Base-by-base conservation (phyloP, 2,113 vertebrate genomes). In the Gracilinanus agilis region DNA sequence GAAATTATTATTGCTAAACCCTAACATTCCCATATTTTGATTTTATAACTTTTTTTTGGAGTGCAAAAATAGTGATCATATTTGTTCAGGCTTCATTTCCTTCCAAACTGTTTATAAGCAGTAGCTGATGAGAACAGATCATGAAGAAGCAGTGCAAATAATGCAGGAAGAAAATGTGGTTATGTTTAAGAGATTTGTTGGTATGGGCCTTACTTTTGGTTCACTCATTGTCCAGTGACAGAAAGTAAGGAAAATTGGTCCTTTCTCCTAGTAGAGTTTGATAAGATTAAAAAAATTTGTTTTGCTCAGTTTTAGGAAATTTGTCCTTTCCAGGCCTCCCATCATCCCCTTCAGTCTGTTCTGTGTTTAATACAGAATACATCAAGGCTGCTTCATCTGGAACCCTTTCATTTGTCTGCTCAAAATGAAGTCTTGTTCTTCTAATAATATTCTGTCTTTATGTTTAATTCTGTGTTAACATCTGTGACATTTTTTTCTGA, bases 341-440 rank as follows among this genome's bases (percentile, higher is more conserved):
- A 90, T n/a, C 54, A 93, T 90, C 53, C 11, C 90, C 54, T 90
- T 61, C 95, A 90, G 44, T 56, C 21, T 44, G 40, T n/a, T 83
- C 67, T 83, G 67, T 83, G 67, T 83, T 83, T n/a, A 83, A 95
- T 94, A 13, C 55, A 96, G 0, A 90, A 1, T 11, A 1, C 95
- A 90, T 49, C 90, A 90, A 27, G 95, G 49, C 92, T 88, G 53
- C 53, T 96, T 97, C 92, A 95, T 34, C 56, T 90, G 56, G 67
- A 94, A 96, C 54, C 93, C 53, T 61, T 91, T 95, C 91, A 90
- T 93, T 97, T 97, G 91, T 44, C 95, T 93, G 40, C 94, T 93
- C 92, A 96, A 91, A 90, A 90, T 19, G 91, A 97, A 75, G 6
- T 0, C 4, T 92, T 97, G 88, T 3, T 92, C 95, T 96, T 93